These are phyloP conservation scores for Thunnus maccoyii DNA, from an alignment of 2,113 vertebrate species.

Conservation along the genomic window DNA sequence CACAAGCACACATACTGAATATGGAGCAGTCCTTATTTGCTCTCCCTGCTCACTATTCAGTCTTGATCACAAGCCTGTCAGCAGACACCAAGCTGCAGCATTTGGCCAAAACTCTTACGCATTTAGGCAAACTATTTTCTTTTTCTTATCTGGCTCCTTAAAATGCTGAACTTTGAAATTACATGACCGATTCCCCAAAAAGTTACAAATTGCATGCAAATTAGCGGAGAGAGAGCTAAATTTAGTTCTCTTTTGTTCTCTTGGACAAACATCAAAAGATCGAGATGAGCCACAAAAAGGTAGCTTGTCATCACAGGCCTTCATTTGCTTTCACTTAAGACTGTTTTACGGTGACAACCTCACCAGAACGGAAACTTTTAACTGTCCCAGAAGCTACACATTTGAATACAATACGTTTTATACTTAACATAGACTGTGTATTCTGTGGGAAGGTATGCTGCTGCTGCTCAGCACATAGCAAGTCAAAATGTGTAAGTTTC, in stretches of 20 bases:
- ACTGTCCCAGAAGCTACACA: constrained; percentile 4
- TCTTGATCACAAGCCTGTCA: constrained; percentile 78
- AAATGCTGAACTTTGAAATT: constrained; percentile 22
- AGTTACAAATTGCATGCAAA: constrained; percentile 32
- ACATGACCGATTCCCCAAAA: constrained; percentile 6
- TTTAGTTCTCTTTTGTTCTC: neutral
- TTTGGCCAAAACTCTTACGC: constrained; percentile 33
- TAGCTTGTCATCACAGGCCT: neutral
- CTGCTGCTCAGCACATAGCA: constrained; percentile 39
- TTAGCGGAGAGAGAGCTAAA: constrained; percentile 9
- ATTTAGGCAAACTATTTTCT: constrained; percentile 32
- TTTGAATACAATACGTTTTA: neutral
- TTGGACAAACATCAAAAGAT: constrained; percentile 13
- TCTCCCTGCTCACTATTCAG: constrained; percentile 70
- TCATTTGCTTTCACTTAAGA: neutral
- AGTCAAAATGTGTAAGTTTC: constrained; percentile 66
- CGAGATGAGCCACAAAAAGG: neutral
- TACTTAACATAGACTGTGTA: too few relatives aligned
- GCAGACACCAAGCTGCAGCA: constrained; percentile 67
- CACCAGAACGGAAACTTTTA: constrained; percentile 7
- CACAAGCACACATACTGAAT: constrained; percentile 74
- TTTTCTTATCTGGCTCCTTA: constrained; percentile 1
- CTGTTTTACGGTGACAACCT: neutral
- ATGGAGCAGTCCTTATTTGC: constrained; percentile 77
- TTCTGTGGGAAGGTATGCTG: constrained; percentile 12